Evolutionary conservation across 2,113 vertebrate species (phyloP), one percentile per base, ranked within the genome.

Genomic region (Gallinago media): DNA sequence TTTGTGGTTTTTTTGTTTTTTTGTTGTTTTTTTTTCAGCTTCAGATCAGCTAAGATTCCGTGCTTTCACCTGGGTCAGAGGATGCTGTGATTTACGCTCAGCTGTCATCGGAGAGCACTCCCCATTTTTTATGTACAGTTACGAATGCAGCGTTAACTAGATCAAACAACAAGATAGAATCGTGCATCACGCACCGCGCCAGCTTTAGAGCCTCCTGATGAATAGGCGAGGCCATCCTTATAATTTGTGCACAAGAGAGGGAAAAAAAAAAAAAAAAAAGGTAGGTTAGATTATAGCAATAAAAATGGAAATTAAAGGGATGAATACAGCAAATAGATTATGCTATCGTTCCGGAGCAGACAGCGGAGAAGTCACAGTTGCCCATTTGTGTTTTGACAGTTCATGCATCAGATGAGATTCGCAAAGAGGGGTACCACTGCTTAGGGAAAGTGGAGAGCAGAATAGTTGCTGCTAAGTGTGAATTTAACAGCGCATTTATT

Each of bases 231-330:
- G 47, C 67, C 32, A 49, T 80, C 80, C 71, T 75, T 20, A 40
- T 90, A 93, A 96, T 88, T 92, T 72, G 75, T 92, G 79, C 46
- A 59, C 61, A 40, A 84, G 50, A 62, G 73, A 67, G 42, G 62
- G 22, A 59, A 92, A 85, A 55, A 21, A 21, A 32, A 73, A 32
- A 73, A 90, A 89, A 52, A 29, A 26, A 50, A 11, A n/a, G 19
- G 63, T 16, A 8, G 19, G 50, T 55, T 74, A 83, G 54, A 80
- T 90, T 85, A 77, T 56, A 91, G 94, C 79, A 92, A 93, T 96
- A 90, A 93, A 97, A 96, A 94, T 89, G 86, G 92, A 97, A 97
- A 94, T 93, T 73, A 94, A 90, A 92, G 85, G 47, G 68, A 79
- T 74, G 85, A 90, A 83, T 62, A 95, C 40, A 76, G 50, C 32